Conservation (phyloP, 1,140 invertebrate genomes). For the Tetramorium alpestre region DNA sequence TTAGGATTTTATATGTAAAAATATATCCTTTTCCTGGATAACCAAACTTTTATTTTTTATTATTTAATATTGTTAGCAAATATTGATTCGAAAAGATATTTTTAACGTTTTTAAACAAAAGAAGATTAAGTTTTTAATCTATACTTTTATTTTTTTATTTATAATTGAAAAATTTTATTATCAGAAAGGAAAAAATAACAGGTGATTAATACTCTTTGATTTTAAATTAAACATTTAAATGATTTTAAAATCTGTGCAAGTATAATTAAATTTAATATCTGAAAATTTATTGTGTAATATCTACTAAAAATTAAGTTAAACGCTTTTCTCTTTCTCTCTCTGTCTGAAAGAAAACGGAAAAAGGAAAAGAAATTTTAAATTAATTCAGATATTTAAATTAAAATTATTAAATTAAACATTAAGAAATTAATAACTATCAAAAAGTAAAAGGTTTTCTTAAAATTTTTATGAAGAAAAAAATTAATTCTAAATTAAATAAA, state of each 20-base stretch:
- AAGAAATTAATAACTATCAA: neutral
- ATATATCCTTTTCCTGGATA: neutral
- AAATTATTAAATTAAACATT: neutral
- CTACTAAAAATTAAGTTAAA: neutral
- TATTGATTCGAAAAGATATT: neutral
- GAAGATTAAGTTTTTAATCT: neutral
- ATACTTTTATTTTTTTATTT: neutral
- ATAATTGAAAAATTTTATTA: constrained; percentile 1
- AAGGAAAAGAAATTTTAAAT: too few species aligned
- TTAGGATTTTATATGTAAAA: neutral
- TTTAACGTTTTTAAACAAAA: neutral
- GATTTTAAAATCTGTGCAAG: neutral
- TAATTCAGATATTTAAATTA: neutral
- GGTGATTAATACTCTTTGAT: neutral
- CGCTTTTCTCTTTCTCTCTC: neutral
- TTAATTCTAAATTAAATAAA: neutral
- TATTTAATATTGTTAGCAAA: too few species aligned
- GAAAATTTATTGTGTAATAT: neutral
- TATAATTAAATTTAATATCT: neutral
- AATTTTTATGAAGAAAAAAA: neutral
- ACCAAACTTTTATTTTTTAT: too few species aligned
- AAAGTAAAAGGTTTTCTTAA: neutral
- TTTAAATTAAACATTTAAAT: neutral
- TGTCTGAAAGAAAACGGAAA: neutral
- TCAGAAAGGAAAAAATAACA: neutral